A percentile compares a stretch with the other conserved stretches of the same genome.
phyloP scores from a whole-genome alignment of 1,140 invertebrate species.

The Sycophila sp. region DNA sequence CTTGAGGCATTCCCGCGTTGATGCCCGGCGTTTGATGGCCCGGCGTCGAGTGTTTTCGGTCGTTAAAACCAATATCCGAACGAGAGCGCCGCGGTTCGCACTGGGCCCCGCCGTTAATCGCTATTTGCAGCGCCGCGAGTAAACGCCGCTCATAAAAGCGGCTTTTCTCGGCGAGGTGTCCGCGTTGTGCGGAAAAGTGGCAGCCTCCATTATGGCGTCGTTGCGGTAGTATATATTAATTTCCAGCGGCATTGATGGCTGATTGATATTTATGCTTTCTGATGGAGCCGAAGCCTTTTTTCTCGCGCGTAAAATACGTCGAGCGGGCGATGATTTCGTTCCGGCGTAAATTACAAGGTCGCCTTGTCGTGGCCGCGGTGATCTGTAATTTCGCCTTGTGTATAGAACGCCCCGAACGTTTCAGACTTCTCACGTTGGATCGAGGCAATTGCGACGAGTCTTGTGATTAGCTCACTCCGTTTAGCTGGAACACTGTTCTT shows the following conservation, averaged over 20 bases:
- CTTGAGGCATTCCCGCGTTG: not conserved
- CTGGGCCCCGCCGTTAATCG: not conserved
- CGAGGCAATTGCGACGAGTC: too few relatives aligned
- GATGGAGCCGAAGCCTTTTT: not conserved
- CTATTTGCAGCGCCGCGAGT: not conserved
- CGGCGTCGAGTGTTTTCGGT: not conserved
- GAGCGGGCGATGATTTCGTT: not conserved
- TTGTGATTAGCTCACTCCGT: too few relatives aligned
- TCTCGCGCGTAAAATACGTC: not conserved
- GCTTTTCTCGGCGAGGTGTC: too few relatives aligned
- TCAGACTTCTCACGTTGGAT: too few relatives aligned
- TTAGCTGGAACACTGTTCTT: too few relatives aligned
- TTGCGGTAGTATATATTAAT: not conserved
- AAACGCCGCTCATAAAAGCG: too few relatives aligned
- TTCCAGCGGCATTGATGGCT: not conserved
- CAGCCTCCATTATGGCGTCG: not conserved
- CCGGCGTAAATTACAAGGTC: not conserved
- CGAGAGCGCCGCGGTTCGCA: not conserved
- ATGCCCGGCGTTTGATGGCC: not conserved
- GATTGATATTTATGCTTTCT: slow-evolving; percentile 20
- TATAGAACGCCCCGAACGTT: not conserved
- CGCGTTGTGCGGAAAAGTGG: too few relatives aligned
- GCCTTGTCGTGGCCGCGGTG: not conserved
- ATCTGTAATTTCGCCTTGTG: not conserved
- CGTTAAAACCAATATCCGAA: not conserved